Base-by-base conservation (phyloP, 1,140 invertebrate species). In the Wasmannia auropunctata region DNA sequence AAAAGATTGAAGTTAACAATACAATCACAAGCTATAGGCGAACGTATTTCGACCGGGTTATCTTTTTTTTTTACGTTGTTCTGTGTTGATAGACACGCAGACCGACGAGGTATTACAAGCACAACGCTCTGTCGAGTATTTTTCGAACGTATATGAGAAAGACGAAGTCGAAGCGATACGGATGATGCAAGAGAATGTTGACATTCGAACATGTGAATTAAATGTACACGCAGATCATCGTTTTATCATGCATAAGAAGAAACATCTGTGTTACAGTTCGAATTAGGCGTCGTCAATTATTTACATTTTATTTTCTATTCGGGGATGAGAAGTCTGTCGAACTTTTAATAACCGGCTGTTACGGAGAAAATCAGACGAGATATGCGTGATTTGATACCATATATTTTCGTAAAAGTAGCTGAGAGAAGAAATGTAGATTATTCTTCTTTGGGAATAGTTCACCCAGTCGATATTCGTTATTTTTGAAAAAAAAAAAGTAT, bases 271-370 rank as follows among this genome's bases (percentile, higher is more conserved):
- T 86, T 72, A 79, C 65, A 90, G 54, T 90, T 90, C 75, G 83
- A 90, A 81, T 87, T 85, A 90, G 31, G 80, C 56, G 60, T 76
- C 63, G 86, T 88, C 86, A 85, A 87, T 89, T 90, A 80, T 87
- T 63, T 86, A 89, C 54, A 75, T 62, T 81, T 75, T 70, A 7
- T 46, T 88, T 67, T 86, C n/a, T 22, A 28, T 74, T 69, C 46
- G 54, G n/a, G n/a, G 80, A 70, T 70, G 37, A 70, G 77, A 77
- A 51, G 22, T 70, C 56, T 88, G 37, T 49, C 34, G 14, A 70
- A 77, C 37, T 83, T 31, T 49, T 3, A 31, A 75, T 8, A 63
- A 65, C 11, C n/a, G 34, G 43, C 46, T 49, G 43, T 72, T 72
- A 25, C 14, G 11, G 7, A 74, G 28, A 49, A n/a, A 37, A 69